Evolutionary conservation across 2,888 invertebrate genomes (phyloP), one percentile per base, ranked within the genome.

Genomic region (Gymnosoma rotundatum): DNA sequence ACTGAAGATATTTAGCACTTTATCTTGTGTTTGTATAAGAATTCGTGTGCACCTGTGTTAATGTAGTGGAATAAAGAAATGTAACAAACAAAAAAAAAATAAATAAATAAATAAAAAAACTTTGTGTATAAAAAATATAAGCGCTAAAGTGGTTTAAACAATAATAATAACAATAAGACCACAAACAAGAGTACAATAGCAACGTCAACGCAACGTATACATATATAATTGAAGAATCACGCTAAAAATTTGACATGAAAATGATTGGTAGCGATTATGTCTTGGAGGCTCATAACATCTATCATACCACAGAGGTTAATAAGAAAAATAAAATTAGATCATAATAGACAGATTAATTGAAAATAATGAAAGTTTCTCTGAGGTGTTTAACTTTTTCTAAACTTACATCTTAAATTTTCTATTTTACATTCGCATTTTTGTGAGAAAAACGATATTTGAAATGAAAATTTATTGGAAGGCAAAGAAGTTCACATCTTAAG

Each of bases 251-350:
- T 86, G 86, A 83, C 74, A 90, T 82, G 87, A 94, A 93, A 89
- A 96, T 96, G 96, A 95, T 96, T 87, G 95, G 95, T 72, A 95
- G 95, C 90, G 98, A 97, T 90, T 97, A 97, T 92, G 95, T 96
- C 67, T 93, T 98, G 90, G 98, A 98, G 91, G 93, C 98, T 87
- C 95, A 96, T 89, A 97, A 97, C 92, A 96, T 98, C 78, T 97
- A 96, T 89, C 97, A 98, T 91, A 97, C 97, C 45, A 97, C 97
- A 82, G 96, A 96, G 94, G 97, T 97, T 91, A 81, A 79, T 72
- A 56, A 12, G n/a, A 3, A 63, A 25, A 42, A 42, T n/a, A 45
- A 58, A 54, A 72, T 21, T 45, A 2, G 21, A 45, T 16, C 14
- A 58, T 16, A 67, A 56, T 54, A 45, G 32, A 58, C n/a, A 61